Percentiles rank a stretch among this genome's conserved stretches.
phyloP scores from a whole-genome alignment of 2,797 vertebrate species.

The Phaenicophaeus curvirostris region DNA sequence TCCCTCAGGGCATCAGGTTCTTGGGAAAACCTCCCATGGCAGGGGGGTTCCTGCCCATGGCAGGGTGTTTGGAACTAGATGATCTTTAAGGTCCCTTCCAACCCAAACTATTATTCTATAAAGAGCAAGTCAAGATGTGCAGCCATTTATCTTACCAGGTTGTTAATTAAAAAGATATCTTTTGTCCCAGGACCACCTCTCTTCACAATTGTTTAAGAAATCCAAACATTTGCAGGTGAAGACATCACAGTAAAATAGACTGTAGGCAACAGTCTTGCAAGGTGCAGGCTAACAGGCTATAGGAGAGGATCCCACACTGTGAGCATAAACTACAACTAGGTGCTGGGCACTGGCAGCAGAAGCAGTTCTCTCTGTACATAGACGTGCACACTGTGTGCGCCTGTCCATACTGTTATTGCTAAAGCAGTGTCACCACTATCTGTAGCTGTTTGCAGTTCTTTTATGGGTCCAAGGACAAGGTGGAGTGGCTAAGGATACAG shows the following conservation, averaged over 20 bases:
- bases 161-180: not conserved
- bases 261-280: not conserved
- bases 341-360: fast-evolving
- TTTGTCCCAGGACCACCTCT: not conserved
- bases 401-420: fast-evolving
- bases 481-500: not conserved
- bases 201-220: not conserved
- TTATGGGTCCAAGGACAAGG: fast-evolving
- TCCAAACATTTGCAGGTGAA: not conserved
- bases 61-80: too few relatives aligned
- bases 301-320: not conserved
- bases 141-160: not conserved
- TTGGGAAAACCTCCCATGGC: too few relatives aligned
- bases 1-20: not conserved
- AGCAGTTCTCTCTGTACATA: too few relatives aligned
- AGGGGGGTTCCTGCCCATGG: too few relatives aligned
- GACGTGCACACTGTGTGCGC: fast-evolving
- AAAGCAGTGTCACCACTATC: fast-evolving
- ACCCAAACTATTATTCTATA: too few relatives aligned
- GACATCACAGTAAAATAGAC: not conserved
- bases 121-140: not conserved
- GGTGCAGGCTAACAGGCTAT: too few relatives aligned
- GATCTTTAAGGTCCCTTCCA: too few relatives aligned
- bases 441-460: not conserved
- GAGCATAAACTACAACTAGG: not conserved